Percentiles rank a stretch among this genome's conserved stretches.
Evolutionary conservation across 2,888 invertebrate genomes (phyloP).

Genomic region (Hofmannophila pseudospretella): DNA sequence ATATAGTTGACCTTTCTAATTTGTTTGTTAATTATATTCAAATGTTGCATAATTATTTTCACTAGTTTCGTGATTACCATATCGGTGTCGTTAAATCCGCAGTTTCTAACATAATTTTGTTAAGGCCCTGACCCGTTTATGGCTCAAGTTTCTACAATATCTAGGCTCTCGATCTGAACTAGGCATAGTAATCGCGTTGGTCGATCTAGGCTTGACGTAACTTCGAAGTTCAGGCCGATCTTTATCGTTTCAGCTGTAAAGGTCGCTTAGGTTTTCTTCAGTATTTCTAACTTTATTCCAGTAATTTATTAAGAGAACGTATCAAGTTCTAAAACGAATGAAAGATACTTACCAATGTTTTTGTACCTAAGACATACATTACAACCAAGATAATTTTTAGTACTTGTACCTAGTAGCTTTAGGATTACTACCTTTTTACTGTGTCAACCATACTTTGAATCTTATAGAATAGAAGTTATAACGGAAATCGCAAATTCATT

Average conservation of each 20-base stretch:
- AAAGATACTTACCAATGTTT: too few relatives aligned
- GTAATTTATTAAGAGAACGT: too few relatives aligned
- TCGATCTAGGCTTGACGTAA: slow-evolving; percentile 46
- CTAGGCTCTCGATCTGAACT: slow-evolving; percentile 53
- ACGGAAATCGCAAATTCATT: too few relatives aligned
- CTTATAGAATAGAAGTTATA: too few relatives aligned
- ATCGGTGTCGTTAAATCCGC: slow-evolving; percentile 11
- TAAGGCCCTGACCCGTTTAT: slow-evolving; percentile 53
- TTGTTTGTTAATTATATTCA: slow-evolving; percentile 23
- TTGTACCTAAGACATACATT: too few relatives aligned
- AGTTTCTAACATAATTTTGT: slow-evolving; percentile 26
- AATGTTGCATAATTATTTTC: slow-evolving; percentile 25
- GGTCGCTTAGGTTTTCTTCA: not conserved
- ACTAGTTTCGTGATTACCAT: slow-evolving; percentile 16
- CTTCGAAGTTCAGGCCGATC: slow-evolving; percentile 49
- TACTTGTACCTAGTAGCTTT: too few relatives aligned
- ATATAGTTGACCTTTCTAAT: slow-evolving; percentile 22
- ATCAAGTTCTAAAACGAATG: too few relatives aligned
- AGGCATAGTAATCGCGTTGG: slow-evolving; percentile 44
- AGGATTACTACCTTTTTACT: too few relatives aligned
- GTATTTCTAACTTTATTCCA: not conserved
- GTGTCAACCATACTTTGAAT: too few relatives aligned
- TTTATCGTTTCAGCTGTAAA: slow-evolving; percentile 28
- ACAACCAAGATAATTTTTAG: too few relatives aligned
- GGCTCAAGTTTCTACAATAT: slow-evolving; percentile 51